phyloP scores from a whole-genome alignment of 2,888 invertebrate species.

The Aphodius sticticus region DNA sequence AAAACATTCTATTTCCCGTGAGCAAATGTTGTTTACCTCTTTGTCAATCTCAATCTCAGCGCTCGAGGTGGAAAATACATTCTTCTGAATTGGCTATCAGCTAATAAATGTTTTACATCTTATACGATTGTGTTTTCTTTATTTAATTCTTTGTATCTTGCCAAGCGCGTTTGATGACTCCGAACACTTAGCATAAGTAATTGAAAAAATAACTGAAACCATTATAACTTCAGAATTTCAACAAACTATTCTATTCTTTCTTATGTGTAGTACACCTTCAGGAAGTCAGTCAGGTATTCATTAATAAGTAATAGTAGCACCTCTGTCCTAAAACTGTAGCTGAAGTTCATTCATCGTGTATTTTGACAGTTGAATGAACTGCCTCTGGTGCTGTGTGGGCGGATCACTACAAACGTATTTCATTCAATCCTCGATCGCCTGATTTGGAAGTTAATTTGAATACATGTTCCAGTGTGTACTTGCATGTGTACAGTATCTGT shows the following conservation, averaged over 20 bases:
- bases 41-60: too few relatives aligned
- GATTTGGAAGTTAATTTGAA: neutral
- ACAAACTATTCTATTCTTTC: neutral
- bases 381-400: neutral
- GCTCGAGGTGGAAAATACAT: too few relatives aligned
- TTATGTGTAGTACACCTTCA: neutral
- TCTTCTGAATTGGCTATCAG: too few relatives aligned
- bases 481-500: neutral
- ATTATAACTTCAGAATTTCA: neutral
- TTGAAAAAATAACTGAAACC: neutral
- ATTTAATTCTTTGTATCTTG: too few relatives aligned
- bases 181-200: too few relatives aligned
- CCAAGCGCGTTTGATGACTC: too few relatives aligned
- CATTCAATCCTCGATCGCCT: neutral
- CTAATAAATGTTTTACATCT: too few relatives aligned
- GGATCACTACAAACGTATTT: neutral
- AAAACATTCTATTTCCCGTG: too few relatives aligned
- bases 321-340: neutral
- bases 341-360: neutral
- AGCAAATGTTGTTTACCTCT: too few relatives aligned
- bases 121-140: too few relatives aligned
- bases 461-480: neutral
- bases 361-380: neutral
- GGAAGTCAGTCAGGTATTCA: neutral
- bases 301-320: neutral